Percentiles rank a stretch among this genome's conserved stretches.
phyloP scores from a whole-genome alignment of 1,140 invertebrate species.

The Leptinotarsa lineolata region DNA sequence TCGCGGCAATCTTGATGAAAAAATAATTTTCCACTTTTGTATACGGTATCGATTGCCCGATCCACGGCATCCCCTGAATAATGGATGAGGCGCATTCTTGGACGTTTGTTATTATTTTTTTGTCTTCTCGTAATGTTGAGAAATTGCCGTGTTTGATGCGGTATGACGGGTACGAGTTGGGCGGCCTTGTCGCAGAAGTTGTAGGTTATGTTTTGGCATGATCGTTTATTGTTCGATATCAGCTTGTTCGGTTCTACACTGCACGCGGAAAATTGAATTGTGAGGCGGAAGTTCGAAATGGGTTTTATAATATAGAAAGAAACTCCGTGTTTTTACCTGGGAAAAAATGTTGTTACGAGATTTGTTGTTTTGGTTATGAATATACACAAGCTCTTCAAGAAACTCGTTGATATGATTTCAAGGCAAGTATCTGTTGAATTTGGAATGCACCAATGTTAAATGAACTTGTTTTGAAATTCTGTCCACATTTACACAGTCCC shows the following conservation, averaged over 20 bases:
- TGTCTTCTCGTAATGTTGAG: neutral
- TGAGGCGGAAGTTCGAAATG: no score
- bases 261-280: no score
- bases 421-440: no score
- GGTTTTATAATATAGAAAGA: no score
- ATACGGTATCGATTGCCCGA: neutral
- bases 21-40: slow-evolving; percentile 4
- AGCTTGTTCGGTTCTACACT: neutral
- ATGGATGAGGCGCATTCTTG: neutral
- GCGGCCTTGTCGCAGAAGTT: neutral
- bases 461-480: no score
- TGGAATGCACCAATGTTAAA: no score
- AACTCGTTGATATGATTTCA: no score
- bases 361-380: no score
- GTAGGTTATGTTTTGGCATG: neutral
- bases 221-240: neutral
- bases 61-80: neutral
- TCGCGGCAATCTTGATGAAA: neutral
- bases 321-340: no score
- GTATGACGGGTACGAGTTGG: slow-evolving; percentile 5
- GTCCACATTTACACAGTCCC: no score
- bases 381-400: no score
- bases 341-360: no score
- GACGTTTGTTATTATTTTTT: slow-evolving; percentile 5
- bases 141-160: neutral